Evolutionary conservation across 2,888 invertebrate genomes (phyloP).

Genomic region (Nymphalis c-album): DNA sequence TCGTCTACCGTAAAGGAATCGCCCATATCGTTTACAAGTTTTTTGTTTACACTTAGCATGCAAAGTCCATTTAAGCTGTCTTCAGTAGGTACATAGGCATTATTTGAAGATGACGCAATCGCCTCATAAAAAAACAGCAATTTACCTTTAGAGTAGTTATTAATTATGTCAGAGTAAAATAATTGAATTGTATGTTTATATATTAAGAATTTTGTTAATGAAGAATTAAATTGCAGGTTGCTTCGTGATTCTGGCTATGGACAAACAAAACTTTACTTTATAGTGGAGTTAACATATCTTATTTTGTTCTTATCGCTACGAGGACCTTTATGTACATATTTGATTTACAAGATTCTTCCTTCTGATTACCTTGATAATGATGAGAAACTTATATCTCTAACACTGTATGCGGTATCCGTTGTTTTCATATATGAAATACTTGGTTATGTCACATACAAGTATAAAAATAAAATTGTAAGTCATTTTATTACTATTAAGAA

Average conservation of each 20-base stretch:
- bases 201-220: background rate
- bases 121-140: no score
- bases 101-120: no score
- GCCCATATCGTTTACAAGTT: no score
- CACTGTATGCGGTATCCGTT: constrained; percentile 70
- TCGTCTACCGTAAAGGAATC: no score
- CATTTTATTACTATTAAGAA: constrained; percentile 10
- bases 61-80: no score
- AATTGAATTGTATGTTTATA: background rate
- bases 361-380: constrained; percentile 67
- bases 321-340: constrained; percentile 76
- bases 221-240: constrained; percentile 60
- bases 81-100: no score
- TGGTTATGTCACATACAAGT: constrained; percentile 67
- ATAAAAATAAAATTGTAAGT: constrained; percentile 64
- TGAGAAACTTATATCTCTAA: constrained; percentile 61
- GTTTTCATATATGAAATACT: constrained; percentile 70
- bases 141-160: no score
- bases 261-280: constrained; percentile 62
- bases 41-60: no score
- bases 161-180: no score
- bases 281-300: constrained; percentile 78
- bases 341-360: constrained; percentile 64
- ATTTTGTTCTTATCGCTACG: constrained; percentile 73
- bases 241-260: constrained; percentile 76